A percentile compares a stretch with the other conserved stretches of the same genome.
These are phyloP conservation scores for Gibbula magus DNA, from an alignment of 2,888 invertebrate genomes.

Conservation along the genomic window DNA sequence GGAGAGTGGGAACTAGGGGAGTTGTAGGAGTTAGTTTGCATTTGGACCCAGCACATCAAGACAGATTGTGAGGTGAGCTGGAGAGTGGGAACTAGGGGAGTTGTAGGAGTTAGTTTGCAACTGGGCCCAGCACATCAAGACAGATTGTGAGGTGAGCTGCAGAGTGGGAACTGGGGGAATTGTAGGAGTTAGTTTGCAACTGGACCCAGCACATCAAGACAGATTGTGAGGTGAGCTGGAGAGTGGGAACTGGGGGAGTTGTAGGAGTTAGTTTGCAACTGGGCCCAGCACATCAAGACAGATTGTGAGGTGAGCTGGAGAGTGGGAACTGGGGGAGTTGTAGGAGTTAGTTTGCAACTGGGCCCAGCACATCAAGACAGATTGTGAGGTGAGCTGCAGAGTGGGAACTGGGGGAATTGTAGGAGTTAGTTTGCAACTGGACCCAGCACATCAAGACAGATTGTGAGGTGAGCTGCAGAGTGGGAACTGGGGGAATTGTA, in stretches of 20 bases:
- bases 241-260: background rate
- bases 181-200: slow-evolving; percentile 47
- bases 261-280: slow-evolving; percentile 73
- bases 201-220: slow-evolving; percentile 87
- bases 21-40: slow-evolving; percentile 25
- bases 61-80: slow-evolving; percentile 80
- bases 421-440: slow-evolving; percentile 77
- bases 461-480: slow-evolving; percentile 79
- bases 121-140: slow-evolving; percentile 87
- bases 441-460: slow-evolving; percentile 85
- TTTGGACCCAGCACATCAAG: slow-evolving; percentile 87
- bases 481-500: background rate
- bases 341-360: slow-evolving; percentile 77
- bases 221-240: slow-evolving; percentile 80
- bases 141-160: slow-evolving; percentile 80
- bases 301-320: slow-evolving; percentile 80
- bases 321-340: background rate
- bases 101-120: slow-evolving; percentile 47
- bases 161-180: background rate
- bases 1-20: background rate
- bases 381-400: slow-evolving; percentile 79
- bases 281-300: slow-evolving; percentile 86
- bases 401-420: background rate
- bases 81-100: background rate
- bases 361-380: slow-evolving; percentile 85